Base-by-base conservation (phyloP, 2,888 invertebrate genomes). In the Malachius bipustulatus region DNA sequence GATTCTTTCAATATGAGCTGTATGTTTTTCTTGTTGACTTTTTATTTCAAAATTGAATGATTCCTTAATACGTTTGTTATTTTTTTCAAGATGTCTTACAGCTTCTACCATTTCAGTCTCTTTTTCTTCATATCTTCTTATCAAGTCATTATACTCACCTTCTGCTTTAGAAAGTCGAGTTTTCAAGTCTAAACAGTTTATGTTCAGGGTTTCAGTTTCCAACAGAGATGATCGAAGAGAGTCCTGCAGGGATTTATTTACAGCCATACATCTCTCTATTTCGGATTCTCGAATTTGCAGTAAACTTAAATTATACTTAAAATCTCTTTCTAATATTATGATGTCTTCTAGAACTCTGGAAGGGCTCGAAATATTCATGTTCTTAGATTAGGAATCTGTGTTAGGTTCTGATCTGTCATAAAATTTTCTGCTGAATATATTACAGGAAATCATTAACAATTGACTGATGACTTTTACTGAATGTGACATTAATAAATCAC, bases 321-420 rank as follows among this genome's bases (percentile, higher is more conserved):
- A 39, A 33, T 39, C 39, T 26, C 34, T 24, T 16, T 39, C 39
- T 26, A 39, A 36, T 15, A 24, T 24, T 30, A 39, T 33, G 26
- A 39, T 39, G 16, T 39, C 39, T 12, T 36, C 39, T 10, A 39
- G 19, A 13, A 39, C 39, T 13, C 39, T 11, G 2, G 39, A 39
- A 14, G 38, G 24, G n/a, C n/a, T 28, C 14, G 32, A 24, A 2
- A n/a, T n/a, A n/a, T n/a, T n/a, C n/a, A n/a, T n/a, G n/a, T n/a
- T n/a, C n/a, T n/a, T n/a, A n/a, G n/a, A n/a, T n/a, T n/a, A n/a
- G n/a, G n/a, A n/a, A n/a, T n/a, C n/a, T n/a, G n/a, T n/a, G n/a
- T n/a, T n/a, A n/a, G n/a, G n/a, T n/a, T n/a, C n/a, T n/a, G n/a
- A n/a, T n/a, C n/a, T n/a, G n/a, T n/a, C n/a, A n/a, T n/a, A n/a